These are phyloP conservation scores for Thera obeliscata DNA, from an alignment of 2,888 invertebrate genomes.

Conservation along the genomic window DNA sequence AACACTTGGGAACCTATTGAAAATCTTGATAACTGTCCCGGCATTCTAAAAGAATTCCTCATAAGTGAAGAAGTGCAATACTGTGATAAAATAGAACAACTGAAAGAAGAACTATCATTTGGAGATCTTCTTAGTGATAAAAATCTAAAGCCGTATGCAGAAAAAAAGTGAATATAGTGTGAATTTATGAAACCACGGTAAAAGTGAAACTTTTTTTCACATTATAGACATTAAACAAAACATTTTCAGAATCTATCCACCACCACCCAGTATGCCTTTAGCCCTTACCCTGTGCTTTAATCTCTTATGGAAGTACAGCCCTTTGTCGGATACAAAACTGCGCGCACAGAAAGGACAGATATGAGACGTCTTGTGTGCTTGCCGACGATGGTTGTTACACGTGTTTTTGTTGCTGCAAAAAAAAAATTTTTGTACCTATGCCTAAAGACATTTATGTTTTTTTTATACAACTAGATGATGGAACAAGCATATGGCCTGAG, in stretches of 20 bases:
- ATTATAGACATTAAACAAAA: too few species aligned
- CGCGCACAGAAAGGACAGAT: constrained; percentile 24
- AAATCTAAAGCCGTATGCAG: too few species aligned
- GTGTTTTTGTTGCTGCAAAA: constrained; percentile 26
- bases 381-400: constrained; percentile 24
- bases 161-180: too few species aligned
- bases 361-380: constrained; percentile 24
- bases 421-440: too few species aligned
- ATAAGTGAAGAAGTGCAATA: constrained; percentile 61
- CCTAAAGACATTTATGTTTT: too few species aligned
- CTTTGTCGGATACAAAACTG: constrained; percentile 28
- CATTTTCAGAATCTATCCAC: too few species aligned
- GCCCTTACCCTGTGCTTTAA: constrained; percentile 26
- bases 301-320: constrained; percentile 25
- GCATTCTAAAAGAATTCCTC: constrained; percentile 64
- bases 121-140: constrained; percentile 69
- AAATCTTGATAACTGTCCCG: constrained; percentile 88
- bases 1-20: constrained; percentile 95
- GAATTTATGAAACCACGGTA: too few species aligned
- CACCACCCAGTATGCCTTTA: too few species aligned
- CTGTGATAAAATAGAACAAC: constrained; percentile 61
- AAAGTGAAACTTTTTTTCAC: too few species aligned
- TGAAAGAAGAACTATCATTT: constrained; percentile 75
- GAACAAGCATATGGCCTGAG: too few species aligned
- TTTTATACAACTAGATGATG: too few species aligned